Conservation (phyloP, 2,113 vertebrate species). For the Bambusicola thoracicus region DNA sequence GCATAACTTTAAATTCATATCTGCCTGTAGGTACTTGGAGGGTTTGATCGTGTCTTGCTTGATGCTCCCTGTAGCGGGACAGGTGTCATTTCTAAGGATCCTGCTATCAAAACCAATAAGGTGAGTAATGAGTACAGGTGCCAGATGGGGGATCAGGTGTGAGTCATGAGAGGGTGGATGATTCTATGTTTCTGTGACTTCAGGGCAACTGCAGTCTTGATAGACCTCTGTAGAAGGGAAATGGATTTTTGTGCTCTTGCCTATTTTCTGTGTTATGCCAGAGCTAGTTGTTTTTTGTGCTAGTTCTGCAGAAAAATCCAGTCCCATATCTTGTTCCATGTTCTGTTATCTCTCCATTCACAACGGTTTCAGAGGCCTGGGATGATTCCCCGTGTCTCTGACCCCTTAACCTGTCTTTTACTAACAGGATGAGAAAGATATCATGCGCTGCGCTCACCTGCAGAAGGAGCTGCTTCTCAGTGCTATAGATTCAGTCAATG, state of each 20-base stretch:
- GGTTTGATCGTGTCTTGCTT: conserved; percentile 93
- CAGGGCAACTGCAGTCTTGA: not conserved
- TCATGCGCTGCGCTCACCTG: conserved; percentile 90
- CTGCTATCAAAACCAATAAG: conserved; percentile 95
- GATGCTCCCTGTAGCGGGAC: conserved; percentile 97
- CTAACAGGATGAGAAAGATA: conserved; percentile 87
- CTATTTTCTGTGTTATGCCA: not conserved
- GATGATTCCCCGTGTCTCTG: not conserved
- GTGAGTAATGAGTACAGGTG: conserved; percentile 63
- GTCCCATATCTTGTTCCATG: not conserved
- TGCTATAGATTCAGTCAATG: conserved; percentile 93
- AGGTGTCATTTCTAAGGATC: conserved; percentile 95
- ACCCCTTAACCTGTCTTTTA: not conserved
- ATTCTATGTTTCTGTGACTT: not conserved
- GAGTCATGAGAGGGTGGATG: not conserved
- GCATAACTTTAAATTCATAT: not conserved
- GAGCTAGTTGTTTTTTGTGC: not conserved
- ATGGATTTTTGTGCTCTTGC: not conserved
- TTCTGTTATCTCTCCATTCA: not conserved
- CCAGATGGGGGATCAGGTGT: not conserved
- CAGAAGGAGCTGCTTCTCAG: conserved; percentile 95
- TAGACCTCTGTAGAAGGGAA: not conserved
- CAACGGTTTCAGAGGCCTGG: not conserved
- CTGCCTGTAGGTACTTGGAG: conserved; percentile 87
- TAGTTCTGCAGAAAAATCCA: not conserved